Evolutionary conservation across 1,140 invertebrate species (phyloP), one percentile per base, ranked within the genome.

Genomic region (Drosophila lowei): DNA sequence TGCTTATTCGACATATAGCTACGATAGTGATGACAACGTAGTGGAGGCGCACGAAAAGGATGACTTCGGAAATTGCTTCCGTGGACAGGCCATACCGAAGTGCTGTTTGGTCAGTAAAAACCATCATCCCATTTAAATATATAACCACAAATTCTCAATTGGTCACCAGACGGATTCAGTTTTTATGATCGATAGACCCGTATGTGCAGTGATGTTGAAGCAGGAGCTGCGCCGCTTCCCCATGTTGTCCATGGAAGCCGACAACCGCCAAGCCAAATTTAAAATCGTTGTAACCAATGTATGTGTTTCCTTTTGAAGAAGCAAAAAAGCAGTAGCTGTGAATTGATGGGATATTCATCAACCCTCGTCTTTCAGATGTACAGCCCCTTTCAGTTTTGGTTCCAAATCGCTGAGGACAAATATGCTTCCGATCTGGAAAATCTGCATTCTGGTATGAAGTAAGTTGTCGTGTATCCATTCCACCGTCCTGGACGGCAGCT

Each of bases 371-470:
- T 25, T 9, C 7, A 79, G 77, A 25, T 67, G 0, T 81, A 78
- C 9, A 65, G 56, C 3, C 79, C 79, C 0, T 81, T 83, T 63
- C 79, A 81, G 15, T 81, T 81, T 15, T 81, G 79, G 79, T 83
- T 81, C 3, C 71, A 62, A 11, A 43, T 72, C 1, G 38, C 13
- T 2, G 7, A 13, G 0, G 4, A 25, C 0, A 0, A 1, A 0
- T 4, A 21, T 0, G 59, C 48, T 6, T 9, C 8, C 0, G 4
- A 9, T 1, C 9, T 81, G 6, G 1, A 16, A 0, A 11, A 47
- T 0, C 15, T 80, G 3, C 7, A 23, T 5, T 0, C 0, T 0
- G 3, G 15, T 5, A 7, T 79, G 3, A 6, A 6, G 78, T 83
- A 53, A 58, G 72, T 7, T 11, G 11, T 38, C 11, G 34, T 5